Evolutionary conservation across 2,888 invertebrate genomes (phyloP).

Genomic region (Lycophotia porphyrea): DNA sequence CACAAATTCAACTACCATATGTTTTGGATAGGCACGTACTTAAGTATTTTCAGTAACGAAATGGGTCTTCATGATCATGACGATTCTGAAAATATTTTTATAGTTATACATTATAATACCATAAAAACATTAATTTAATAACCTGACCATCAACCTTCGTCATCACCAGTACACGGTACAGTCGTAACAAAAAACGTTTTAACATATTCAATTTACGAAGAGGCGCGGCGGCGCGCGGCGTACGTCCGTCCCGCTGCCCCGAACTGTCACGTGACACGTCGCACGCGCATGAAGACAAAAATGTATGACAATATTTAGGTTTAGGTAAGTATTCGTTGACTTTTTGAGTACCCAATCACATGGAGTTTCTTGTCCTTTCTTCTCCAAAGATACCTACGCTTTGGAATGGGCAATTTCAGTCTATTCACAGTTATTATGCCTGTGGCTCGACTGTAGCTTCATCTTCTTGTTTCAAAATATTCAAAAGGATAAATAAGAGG

Average conservation of each 20-base stretch:
- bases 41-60: neutral
- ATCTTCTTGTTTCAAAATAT: neutral
- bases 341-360: neutral
- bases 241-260: slow-evolving; percentile 73
- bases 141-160: slow-evolving; percentile 16
- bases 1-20: neutral
- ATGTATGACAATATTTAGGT: slow-evolving; percentile 27
- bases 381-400: neutral
- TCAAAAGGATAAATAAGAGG: no score
- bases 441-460: neutral
- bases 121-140: slow-evolving; percentile 34
- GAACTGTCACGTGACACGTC: slow-evolving; percentile 49
- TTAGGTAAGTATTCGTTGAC: neutral
- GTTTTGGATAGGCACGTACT: neutral
- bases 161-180: slow-evolving; percentile 70
- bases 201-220: slow-evolving; percentile 81
- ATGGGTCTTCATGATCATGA: no score
- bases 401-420: neutral
- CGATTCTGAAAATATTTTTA: neutral
- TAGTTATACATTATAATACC: neutral
- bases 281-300: slow-evolving; percentile 45
- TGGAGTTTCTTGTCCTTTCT: neutral
- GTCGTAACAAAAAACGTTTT: slow-evolving; percentile 77
- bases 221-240: no score
- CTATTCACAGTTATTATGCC: neutral